Evolutionary conservation across 1,140 invertebrate genomes (phyloP).

Genomic region (Scaptomyza hsui): DNA sequence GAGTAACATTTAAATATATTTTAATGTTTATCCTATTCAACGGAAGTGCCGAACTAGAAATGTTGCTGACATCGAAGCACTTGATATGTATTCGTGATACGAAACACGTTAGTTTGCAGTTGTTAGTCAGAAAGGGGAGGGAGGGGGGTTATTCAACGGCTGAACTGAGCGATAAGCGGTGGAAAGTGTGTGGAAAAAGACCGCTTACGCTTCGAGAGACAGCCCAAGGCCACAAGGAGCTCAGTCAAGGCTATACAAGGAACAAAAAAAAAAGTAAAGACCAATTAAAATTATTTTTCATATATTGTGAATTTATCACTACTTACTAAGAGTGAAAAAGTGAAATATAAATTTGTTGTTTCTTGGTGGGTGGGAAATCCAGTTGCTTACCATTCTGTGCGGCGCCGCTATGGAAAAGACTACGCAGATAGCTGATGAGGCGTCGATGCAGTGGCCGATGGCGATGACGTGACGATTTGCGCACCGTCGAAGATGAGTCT

Average conservation of each 20-base stretch:
- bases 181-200: conserved; percentile 1
- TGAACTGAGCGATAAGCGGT: not conserved
- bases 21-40: no score
- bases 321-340: conserved; percentile 4
- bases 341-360: not conserved
- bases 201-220: conserved; percentile 66
- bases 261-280: conserved; percentile 14
- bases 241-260: conserved; percentile 44
- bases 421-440: conserved; percentile 75
- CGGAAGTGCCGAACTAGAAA: no score
- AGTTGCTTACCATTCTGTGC: conserved; percentile 77
- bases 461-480: conserved; percentile 72
- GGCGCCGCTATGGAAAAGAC: conserved; percentile 74
- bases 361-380: no score
- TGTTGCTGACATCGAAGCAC: no score
- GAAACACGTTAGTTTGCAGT: not conserved
- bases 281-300: not conserved
- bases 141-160: not conserved
- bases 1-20: no score
- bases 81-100: not conserved
- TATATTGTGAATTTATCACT: not conserved
- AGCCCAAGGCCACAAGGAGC: conserved; percentile 58
- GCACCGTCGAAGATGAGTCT: conserved; percentile 57
- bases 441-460: conserved; percentile 77
- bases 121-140: not conserved